These are phyloP conservation scores for Mythimna ferrago DNA, from an alignment of 2,888 invertebrate species.

Conservation along the genomic window DNA sequence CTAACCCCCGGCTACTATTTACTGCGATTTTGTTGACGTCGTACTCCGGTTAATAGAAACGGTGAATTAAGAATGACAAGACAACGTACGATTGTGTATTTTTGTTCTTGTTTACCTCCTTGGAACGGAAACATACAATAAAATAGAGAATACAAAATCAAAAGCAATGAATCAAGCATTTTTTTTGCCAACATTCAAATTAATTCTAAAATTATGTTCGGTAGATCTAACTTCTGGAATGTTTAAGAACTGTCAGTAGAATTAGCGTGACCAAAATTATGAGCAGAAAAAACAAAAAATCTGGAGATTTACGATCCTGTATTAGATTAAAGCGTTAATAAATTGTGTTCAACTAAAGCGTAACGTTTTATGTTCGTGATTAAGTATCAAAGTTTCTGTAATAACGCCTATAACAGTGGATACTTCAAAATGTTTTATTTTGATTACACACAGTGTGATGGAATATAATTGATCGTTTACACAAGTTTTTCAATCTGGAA, in stretches of 20 bases:
- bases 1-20: constrained; percentile 62
- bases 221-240: constrained; percentile 11
- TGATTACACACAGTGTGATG: constrained; percentile 46
- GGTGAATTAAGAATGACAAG: constrained; percentile 40
- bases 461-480: constrained; percentile 49
- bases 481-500: constrained; percentile 58
- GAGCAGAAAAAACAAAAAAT: constrained; percentile 41
- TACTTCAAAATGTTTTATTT: constrained; percentile 59
- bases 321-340: constrained; percentile 65
- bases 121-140: background rate
- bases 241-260: constrained; percentile 32
- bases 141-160: background rate
- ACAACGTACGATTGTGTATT: constrained; percentile 29
- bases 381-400: constrained; percentile 61
- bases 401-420: constrained; percentile 54
- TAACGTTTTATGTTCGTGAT: constrained; percentile 60
- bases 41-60: constrained; percentile 54
- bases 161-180: background rate
- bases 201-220: constrained; percentile 5
- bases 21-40: constrained; percentile 63
- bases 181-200: constrained; percentile 5
- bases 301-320: constrained; percentile 56
- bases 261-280: constrained; percentile 36
- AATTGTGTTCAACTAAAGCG: constrained; percentile 58
- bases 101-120: constrained; percentile 34